Evolutionary conservation across 2,113 vertebrate species (phyloP).

Genomic region (Recurvirostra avosetta): DNA sequence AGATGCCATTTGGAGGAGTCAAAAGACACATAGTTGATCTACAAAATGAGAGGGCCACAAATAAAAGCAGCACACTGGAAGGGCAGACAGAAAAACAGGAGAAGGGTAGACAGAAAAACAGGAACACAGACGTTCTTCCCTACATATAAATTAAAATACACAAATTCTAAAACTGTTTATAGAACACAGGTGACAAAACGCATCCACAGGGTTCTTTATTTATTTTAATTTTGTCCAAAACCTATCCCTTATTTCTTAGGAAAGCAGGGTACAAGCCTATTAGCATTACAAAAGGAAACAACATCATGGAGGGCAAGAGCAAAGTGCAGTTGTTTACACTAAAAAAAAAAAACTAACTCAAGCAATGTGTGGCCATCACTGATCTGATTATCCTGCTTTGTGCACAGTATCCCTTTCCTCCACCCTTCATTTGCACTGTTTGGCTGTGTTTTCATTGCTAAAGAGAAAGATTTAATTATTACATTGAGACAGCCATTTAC

Average conservation of each 20-base stretch:
- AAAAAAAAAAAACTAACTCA: neutral
- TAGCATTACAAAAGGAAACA: neutral
- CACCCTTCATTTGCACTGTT: neutral
- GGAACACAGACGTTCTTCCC: neutral
- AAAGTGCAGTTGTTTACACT: neutral
- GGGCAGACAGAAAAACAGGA: neutral
- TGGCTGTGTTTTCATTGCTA: neutral
- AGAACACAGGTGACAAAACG: neutral
- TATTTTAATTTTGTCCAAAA: neutral
- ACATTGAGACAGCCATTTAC: neutral
- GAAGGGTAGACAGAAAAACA: neutral
- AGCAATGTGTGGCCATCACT: neutral
- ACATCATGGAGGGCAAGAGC: neutral
- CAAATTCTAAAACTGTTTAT: neutral
- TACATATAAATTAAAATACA: neutral
- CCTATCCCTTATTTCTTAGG: neutral
- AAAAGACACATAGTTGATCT: neutral
- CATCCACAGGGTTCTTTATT: accelerated
- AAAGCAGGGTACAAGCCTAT: neutral
- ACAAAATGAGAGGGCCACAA: neutral
- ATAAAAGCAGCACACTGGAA: neutral
- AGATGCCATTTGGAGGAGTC: neutral
- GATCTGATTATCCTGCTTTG: neutral
- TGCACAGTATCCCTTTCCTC: neutral
- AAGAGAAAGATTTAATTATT: neutral